Conservation (phyloP, 2,113 vertebrate genomes). For the Proteles cristata region DNA sequence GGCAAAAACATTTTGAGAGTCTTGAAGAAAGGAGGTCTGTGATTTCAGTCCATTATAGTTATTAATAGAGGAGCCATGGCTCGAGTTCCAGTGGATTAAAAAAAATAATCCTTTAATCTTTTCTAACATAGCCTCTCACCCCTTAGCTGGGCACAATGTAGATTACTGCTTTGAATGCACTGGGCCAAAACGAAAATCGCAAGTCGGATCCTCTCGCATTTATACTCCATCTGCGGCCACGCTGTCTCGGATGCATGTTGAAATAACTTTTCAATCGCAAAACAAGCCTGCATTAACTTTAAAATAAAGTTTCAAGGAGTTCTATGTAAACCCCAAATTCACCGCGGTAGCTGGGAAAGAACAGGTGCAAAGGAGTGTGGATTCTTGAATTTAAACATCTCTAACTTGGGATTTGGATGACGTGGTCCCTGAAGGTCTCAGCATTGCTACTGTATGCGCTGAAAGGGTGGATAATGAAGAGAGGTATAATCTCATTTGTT, state of each 20-base stretch:
- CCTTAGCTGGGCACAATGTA: slow-evolving; percentile 47
- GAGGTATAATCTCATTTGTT: slow-evolving; percentile 81
- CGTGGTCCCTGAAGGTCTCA: slow-evolving; percentile 57
- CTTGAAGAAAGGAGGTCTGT: slow-evolving; percentile 65
- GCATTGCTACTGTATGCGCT: not conserved
- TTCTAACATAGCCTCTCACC: slow-evolving; percentile 53
- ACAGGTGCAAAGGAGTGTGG: slow-evolving; percentile 44
- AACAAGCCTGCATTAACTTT: slow-evolving; percentile 33
- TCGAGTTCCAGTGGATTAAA: slow-evolving; percentile 74
- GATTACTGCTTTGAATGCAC: slow-evolving; percentile 26
- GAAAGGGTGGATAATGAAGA: slow-evolving; percentile 78
- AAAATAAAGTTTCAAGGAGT: slow-evolving; percentile 56
- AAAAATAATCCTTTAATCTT: slow-evolving; percentile 81
- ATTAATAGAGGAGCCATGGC: slow-evolving; percentile 65
- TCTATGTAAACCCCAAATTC: slow-evolving; percentile 30
- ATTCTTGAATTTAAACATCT: slow-evolving; percentile 61
- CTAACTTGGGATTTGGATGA: not conserved
- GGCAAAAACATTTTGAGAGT: slow-evolving; percentile 54
- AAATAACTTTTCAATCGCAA: slow-evolving; percentile 30
- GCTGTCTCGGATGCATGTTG: not conserved
- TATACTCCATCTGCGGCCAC: not conserved
- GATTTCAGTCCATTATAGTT: slow-evolving; percentile 72
- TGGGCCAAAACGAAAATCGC: slow-evolving; percentile 27
- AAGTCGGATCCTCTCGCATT: slow-evolving; percentile 18
- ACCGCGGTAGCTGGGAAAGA: not conserved